These are phyloP conservation scores for Labroides dimidiatus DNA, from an alignment of 2,797 vertebrate genomes.

Conservation along the genomic window DNA sequence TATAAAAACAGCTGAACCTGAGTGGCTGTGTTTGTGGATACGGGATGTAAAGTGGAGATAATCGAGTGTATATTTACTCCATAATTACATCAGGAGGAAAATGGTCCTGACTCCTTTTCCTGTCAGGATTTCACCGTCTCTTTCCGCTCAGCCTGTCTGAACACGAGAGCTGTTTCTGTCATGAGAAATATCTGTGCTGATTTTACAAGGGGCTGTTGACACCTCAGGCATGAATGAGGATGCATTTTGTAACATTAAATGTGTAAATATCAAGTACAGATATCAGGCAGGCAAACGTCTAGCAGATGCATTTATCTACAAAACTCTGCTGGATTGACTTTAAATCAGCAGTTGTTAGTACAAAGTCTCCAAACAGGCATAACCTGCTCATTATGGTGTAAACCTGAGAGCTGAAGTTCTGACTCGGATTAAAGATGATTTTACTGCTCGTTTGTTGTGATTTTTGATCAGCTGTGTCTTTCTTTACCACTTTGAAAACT, in stretches of 20 bases:
- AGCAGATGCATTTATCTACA: too few species aligned
- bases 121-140: not conserved
- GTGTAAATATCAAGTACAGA: too few species aligned
- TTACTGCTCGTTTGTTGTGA: not conserved
- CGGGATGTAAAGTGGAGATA: constrained; percentile 1
- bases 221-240: too few species aligned
- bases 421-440: not conserved
- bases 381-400: constrained; percentile 18
- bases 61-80: not conserved
- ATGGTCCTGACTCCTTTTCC: not conserved
- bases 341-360: not conserved
- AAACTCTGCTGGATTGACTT: not conserved
- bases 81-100: constrained; percentile 13
- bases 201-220: too few species aligned
- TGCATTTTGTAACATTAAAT: too few species aligned
- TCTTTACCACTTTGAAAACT: too few species aligned
- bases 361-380: not conserved
- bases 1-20: constrained; percentile 9
- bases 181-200: not conserved
- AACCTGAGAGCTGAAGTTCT: not conserved
- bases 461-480: too few species aligned
- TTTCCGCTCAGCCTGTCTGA: constrained; percentile 28
- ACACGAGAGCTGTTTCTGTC: constrained; percentile 12
- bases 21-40: not conserved
- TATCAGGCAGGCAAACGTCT: too few species aligned